These are phyloP conservation scores for Rhamnusium bicolor DNA, from an alignment of 2,888 invertebrate genomes.

Conservation along the genomic window DNA sequence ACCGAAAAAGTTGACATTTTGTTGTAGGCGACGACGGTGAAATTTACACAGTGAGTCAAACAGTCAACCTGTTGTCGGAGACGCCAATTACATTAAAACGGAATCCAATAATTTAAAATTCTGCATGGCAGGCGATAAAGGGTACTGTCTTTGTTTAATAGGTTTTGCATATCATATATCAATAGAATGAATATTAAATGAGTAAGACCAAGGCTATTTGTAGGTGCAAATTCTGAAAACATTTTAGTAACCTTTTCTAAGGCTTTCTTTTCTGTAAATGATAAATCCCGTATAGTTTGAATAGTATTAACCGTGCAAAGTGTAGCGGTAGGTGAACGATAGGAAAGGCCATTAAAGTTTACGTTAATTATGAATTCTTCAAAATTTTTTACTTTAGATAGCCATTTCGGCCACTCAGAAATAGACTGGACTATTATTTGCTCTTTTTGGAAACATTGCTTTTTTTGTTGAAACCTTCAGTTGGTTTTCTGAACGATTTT, in stretches of 20 bases:
- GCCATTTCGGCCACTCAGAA: too few species aligned
- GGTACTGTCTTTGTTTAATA: conserved; percentile 33
- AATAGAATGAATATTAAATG: conserved; percentile 34
- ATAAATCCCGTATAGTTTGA: not conserved
- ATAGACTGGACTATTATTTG: too few species aligned
- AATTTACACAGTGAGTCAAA: too few species aligned
- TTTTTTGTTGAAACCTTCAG: too few species aligned
- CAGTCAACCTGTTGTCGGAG: too few species aligned
- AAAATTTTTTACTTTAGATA: too few species aligned
- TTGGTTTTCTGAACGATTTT: too few species aligned
- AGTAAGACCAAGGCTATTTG: conserved; percentile 29
- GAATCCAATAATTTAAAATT: too few species aligned
- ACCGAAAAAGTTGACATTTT: too few species aligned
- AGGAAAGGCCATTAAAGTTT: not conserved
- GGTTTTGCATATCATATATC: conserved; percentile 27
- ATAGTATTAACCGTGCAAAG: not conserved
- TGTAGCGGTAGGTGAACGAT: not conserved
- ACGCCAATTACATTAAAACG: too few species aligned
- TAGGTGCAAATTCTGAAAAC: conserved; percentile 3
- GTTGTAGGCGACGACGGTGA: too few species aligned
- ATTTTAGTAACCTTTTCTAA: conserved; percentile 13
- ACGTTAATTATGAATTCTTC: conserved; percentile 21
- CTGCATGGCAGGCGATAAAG: conserved; percentile 38
- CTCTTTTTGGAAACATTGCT: too few species aligned
- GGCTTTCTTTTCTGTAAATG: not conserved